Evolutionary conservation across 2,888 invertebrate species (phyloP).

Genomic region (Brenthis ino): DNA sequence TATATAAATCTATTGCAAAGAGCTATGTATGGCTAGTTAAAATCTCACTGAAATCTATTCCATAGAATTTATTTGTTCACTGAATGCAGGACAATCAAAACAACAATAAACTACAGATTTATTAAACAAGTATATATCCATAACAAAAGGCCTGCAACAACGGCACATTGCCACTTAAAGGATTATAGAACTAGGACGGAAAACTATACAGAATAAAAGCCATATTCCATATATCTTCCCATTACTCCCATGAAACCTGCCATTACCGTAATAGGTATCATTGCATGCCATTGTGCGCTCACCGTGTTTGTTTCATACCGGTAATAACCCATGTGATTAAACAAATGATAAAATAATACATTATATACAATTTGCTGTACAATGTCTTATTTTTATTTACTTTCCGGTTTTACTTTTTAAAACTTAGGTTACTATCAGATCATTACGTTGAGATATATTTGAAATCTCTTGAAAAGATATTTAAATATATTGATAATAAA

Average conservation of each 20-base stretch:
- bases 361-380: not conserved
- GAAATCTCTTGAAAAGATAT: too few species aligned
- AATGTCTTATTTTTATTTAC: too few species aligned
- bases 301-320: conserved; percentile 21
- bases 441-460: too few species aligned
- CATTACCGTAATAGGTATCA: conserved; percentile 34
- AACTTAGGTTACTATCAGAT: too few species aligned
- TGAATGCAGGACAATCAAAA: conserved; percentile 7
- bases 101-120: conserved; percentile 16
- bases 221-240: conserved; percentile 24
- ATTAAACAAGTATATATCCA: conserved; percentile 4
- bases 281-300: conserved; percentile 25
- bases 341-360: conserved; percentile 9
- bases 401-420: too few species aligned
- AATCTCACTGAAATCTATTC: not conserved
- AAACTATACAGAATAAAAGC: conserved; percentile 24
- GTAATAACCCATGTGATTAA: conserved; percentile 20
- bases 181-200: conserved; percentile 16
- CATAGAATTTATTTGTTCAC: not conserved
- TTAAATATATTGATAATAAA: too few species aligned
- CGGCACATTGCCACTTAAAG: conserved; percentile 16
- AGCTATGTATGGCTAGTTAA: too few species aligned
- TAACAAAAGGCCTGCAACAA: conserved; percentile 11
- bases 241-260: conserved; percentile 25
- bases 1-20: too few species aligned